phyloP scores from a whole-genome alignment of 2,113 vertebrate genomes.

The Fregetta grallaria region DNA sequence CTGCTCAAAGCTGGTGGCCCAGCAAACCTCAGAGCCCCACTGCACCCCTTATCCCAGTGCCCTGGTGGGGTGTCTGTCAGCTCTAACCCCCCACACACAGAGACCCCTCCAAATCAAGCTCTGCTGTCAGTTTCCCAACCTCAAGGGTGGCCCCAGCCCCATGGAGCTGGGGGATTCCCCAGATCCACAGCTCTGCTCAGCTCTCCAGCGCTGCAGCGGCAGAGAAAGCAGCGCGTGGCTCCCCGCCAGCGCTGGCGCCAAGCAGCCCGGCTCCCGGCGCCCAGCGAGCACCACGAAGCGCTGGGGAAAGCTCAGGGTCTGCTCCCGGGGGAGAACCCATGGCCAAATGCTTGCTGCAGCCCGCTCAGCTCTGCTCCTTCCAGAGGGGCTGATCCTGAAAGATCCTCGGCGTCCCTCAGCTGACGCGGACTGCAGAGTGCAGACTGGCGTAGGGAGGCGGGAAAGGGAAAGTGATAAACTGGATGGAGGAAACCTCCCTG shows the following conservation, averaged over 20 bases:
- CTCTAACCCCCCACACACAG: rapidly evolving
- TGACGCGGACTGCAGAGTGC: rapidly evolving
- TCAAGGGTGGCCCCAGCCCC: neutral
- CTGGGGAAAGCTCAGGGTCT: neutral
- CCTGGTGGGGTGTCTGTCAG: rapidly evolving
- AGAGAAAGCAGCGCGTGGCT: neutral
- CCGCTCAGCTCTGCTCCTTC: neutral
- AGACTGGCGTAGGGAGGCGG: rapidly evolving
- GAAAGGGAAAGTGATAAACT: neutral
- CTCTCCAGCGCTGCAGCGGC: neutral
- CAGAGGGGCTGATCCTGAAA: neutral
- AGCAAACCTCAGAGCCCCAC: neutral
- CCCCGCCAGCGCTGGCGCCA: neutral
- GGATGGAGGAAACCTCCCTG: neutral
- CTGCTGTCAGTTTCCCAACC: neutral
- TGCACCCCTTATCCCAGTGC: rapidly evolving
- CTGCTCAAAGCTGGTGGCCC: too few relatives aligned
- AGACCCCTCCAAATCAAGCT: neutral
- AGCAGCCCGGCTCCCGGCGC: constrained; percentile 15
- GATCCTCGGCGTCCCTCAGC: neutral
- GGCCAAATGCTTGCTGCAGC: neutral
- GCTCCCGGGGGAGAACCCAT: neutral
- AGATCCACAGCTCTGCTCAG: rapidly evolving
- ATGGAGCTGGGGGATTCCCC: neutral
- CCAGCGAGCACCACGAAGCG: neutral